These are phyloP conservation scores for Aphrocallistes beatrix DNA, from an alignment of 37 sponge, comb jelly and placozoan species.

Conservation along the genomic window DNA sequence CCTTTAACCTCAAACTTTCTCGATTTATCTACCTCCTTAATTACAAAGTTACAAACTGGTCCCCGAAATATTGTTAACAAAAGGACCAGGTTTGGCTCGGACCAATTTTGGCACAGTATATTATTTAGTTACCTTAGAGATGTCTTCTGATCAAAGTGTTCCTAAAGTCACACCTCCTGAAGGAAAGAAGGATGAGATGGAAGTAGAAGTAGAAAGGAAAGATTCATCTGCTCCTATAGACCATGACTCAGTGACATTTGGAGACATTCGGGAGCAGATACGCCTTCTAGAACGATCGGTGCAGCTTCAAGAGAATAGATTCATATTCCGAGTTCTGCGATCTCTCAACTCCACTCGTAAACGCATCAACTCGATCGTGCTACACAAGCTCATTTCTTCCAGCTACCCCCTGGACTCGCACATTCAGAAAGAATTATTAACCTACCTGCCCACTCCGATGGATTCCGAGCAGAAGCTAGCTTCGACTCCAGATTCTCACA, in stretches of 20 bases:
- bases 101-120: too few relatives aligned
- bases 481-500: not conserved
- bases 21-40: too few relatives aligned
- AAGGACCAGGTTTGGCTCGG: too few relatives aligned
- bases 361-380: constrained; percentile 47
- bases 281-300: constrained; percentile 69
- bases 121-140: too few relatives aligned
- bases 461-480: constrained; percentile 40
- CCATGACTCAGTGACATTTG: constrained; percentile 2
- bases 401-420: constrained; percentile 36
- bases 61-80: too few relatives aligned
- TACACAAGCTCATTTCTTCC: constrained; percentile 37
- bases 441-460: constrained; percentile 15
- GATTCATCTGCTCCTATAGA: not conserved
- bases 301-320: constrained; percentile 66
- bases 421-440: not conserved
- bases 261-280: constrained; percentile 72
- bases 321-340: constrained; percentile 62
- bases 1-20: too few relatives aligned
- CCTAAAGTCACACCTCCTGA: too few relatives aligned
- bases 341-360: constrained; percentile 50
- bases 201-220: not conserved
- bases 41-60: too few relatives aligned
- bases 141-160: too few relatives aligned
- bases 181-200: not conserved